Conservation (phyloP, 2,797 vertebrate genomes). For the Dryobates pubescens region DNA sequence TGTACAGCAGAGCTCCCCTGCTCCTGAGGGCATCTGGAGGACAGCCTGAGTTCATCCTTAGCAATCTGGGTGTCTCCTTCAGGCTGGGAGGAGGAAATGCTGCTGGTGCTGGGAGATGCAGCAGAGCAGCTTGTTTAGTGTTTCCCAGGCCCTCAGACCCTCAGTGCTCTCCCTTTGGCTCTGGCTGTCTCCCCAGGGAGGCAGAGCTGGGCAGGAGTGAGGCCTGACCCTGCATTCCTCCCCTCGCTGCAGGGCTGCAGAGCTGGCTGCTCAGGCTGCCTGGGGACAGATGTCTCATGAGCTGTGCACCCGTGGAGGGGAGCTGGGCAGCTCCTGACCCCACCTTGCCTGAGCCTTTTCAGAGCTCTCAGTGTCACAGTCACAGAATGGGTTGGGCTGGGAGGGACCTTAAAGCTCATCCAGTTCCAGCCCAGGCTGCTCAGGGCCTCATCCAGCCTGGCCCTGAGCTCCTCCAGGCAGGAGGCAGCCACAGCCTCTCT, state of each 20-base stretch:
- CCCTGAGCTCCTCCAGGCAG: too few relatives aligned
- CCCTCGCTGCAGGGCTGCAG: too few relatives aligned
- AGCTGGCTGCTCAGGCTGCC: not conserved
- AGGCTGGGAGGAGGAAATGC: not conserved
- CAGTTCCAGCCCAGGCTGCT: too few relatives aligned
- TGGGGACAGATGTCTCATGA: not conserved
- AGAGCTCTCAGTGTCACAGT: not conserved
- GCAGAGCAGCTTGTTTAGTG: not conserved
- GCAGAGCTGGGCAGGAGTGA: not conserved
- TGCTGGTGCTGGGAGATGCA: not conserved
- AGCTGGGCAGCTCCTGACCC: not conserved
- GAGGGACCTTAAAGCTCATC: too few relatives aligned
- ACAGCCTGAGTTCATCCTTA: not conserved
- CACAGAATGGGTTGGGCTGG: too few relatives aligned
- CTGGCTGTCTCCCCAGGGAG: not conserved
- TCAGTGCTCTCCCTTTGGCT: not conserved
- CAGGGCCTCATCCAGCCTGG: too few relatives aligned
- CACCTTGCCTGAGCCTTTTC: not conserved
- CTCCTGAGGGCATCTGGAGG: not conserved
- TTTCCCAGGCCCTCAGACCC: constrained; percentile 4
- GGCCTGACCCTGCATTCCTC: not conserved
- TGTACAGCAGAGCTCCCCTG: not conserved
- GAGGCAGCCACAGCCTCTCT: too few relatives aligned
- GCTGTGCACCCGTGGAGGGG: not conserved
- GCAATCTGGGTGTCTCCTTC: not conserved